Percentiles rank a stretch among this genome's conserved stretches.
Evolutionary conservation across 2,888 invertebrate genomes (phyloP).

Genomic region (Heliothis peltigera): DNA sequence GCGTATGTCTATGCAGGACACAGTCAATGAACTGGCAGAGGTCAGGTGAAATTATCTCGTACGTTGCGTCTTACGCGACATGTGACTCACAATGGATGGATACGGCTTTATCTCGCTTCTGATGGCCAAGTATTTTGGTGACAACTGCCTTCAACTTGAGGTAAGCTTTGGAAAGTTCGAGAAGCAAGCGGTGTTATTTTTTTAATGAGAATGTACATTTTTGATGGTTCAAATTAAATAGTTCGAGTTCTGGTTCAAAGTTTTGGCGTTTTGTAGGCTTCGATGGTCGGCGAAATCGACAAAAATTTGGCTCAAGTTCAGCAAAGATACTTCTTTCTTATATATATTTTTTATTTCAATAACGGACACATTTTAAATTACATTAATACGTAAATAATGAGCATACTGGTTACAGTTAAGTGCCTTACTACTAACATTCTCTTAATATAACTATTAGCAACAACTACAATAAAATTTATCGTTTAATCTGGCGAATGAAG

Average conservation of each 20-base stretch:
- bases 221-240: conserved; percentile 14
- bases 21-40: conserved; percentile 89
- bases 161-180: conserved; percentile 24
- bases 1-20: conserved; percentile 87
- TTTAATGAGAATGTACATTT: conserved; percentile 5
- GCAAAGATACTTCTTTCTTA: not conserved
- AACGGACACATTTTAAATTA: not conserved
- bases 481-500: conserved; percentile 62
- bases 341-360: too few relatives aligned
- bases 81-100: conserved; percentile 85
- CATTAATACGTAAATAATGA: not conserved
- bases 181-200: conserved; percentile 14
- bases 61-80: conserved; percentile 84
- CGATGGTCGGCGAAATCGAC: conserved; percentile 11
- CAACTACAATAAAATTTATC: conserved; percentile 45
- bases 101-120: conserved; percentile 76
- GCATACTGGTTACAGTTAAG: conserved; percentile 1
- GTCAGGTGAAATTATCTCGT: conserved; percentile 90
- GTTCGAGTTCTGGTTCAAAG: not conserved
- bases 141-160: conserved; percentile 59
- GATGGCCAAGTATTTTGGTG: conserved; percentile 76
- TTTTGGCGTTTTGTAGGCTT: conserved; percentile 4
- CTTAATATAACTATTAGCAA: conserved; percentile 21
- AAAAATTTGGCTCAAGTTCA: conserved; percentile 23
- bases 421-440: not conserved